These are phyloP conservation scores for Thyatira batis DNA, from an alignment of 2,888 invertebrate species.

Conservation along the genomic window DNA sequence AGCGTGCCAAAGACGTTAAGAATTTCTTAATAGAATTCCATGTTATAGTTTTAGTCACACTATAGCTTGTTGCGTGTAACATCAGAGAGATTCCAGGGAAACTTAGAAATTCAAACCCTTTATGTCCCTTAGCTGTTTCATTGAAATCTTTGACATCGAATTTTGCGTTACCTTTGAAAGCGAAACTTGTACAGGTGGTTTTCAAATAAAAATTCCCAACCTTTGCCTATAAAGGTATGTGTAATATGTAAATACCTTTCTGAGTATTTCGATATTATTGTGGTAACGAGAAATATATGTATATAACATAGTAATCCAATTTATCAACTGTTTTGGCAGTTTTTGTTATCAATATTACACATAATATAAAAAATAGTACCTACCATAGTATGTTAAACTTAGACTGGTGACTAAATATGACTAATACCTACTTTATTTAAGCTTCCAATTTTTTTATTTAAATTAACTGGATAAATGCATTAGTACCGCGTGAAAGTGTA, in stretches of 20 bases:
- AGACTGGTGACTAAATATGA: not conserved
- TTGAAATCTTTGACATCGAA: slow-evolving; percentile 53
- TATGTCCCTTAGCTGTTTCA: slow-evolving; percentile 31
- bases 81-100: slow-evolving; percentile 54
- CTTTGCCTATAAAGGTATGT: not conserved
- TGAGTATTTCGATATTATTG: too few relatives aligned
- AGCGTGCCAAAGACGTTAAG: slow-evolving; percentile 21
- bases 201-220: not conserved
- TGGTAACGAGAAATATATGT: too few relatives aligned
- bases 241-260: too few relatives aligned
- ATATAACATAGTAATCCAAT: too few relatives aligned
- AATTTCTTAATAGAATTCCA: slow-evolving; percentile 47
- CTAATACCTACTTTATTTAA: not conserved
- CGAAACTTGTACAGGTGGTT: not conserved
- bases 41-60: slow-evolving; percentile 44
- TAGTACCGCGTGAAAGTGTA: slow-evolving; percentile 5
- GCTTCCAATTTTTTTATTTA: not conserved
- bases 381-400: too few relatives aligned
- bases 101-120: slow-evolving; percentile 47
- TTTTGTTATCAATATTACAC: too few relatives aligned
- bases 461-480: slow-evolving; percentile 2
- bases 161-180: slow-evolving; percentile 39
- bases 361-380: too few relatives aligned
- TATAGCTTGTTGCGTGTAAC: slow-evolving; percentile 32
- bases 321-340: too few relatives aligned